phyloP scores from a whole-genome alignment of 2,888 invertebrate species.

The Netelia melanura region DNA sequence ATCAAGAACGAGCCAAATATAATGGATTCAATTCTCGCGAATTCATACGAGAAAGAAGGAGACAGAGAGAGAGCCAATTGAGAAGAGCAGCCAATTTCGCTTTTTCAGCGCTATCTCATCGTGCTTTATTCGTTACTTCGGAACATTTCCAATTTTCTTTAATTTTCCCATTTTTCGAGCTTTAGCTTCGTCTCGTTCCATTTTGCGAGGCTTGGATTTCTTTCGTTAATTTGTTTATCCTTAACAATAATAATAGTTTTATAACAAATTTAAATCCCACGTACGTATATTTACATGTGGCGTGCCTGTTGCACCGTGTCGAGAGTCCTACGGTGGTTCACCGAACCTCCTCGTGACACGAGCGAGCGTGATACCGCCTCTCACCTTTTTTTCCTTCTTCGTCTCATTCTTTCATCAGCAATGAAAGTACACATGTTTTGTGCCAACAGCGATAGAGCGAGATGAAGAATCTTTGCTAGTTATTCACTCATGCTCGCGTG shows the following conservation, averaged over 20 bases:
- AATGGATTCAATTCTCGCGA: conserved; percentile 61
- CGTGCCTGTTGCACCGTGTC: conserved; percentile 10
- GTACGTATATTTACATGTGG: conserved; percentile 1
- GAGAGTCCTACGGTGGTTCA: conserved; percentile 31
- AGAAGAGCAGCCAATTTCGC: conserved; percentile 56
- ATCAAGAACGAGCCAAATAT: conserved; percentile 11
- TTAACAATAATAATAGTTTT: background rate
- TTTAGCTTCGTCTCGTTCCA: background rate
- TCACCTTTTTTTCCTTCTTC: conserved; percentile 1
- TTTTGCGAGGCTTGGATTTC: background rate
- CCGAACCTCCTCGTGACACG: conserved; percentile 60
- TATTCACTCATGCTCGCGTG: conserved; percentile 65
- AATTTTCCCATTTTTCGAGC: conserved; percentile 22
- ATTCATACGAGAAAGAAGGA: conserved; percentile 12
- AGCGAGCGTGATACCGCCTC: conserved; percentile 54
- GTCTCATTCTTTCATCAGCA: conserved; percentile 14
- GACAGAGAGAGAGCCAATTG: conserved; percentile 44
- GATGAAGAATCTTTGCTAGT: conserved; percentile 40
- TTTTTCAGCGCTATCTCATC: conserved; percentile 44
- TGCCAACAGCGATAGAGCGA: background rate
- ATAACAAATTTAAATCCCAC: background rate
- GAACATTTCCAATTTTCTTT: conserved; percentile 35
- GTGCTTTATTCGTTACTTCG: conserved; percentile 43
- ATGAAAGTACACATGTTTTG: conserved; percentile 17
- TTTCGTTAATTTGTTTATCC: background rate